These are phyloP conservation scores for Craterocephalus amniculus DNA, from an alignment of 2,797 vertebrate genomes.

Conservation along the genomic window DNA sequence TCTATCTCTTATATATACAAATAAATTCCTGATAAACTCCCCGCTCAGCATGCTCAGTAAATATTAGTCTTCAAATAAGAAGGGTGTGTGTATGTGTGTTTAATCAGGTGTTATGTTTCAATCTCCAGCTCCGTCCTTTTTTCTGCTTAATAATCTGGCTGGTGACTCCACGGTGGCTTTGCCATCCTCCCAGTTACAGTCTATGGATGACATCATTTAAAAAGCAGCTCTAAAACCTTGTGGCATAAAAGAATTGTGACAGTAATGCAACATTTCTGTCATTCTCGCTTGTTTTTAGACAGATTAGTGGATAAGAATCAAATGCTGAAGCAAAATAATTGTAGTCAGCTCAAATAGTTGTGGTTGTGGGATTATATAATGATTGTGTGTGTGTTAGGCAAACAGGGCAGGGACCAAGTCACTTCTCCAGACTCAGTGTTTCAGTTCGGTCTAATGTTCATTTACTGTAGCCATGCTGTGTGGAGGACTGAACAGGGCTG, in stretches of 20 bases:
- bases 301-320: neutral
- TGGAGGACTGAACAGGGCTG: neutral
- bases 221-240: neutral
- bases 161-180: neutral
- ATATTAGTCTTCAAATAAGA: too few relatives aligned
- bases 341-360: neutral
- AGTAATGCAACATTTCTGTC: neutral
- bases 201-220: neutral
- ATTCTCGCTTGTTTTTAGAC: neutral
- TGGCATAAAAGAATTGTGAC: neutral
- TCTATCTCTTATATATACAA: too few relatives aligned
- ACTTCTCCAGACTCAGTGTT: neutral
- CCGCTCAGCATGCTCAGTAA: too few relatives aligned
- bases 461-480: neutral
- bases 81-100: too few relatives aligned
- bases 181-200: neutral
- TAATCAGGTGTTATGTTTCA: neutral
- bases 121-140: neutral
- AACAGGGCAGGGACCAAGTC: conserved; percentile 3
- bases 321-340: neutral
- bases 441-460: conserved; percentile 2
- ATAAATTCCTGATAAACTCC: too few relatives aligned
- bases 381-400: neutral
- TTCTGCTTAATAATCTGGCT: neutral
- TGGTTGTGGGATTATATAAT: neutral